These are phyloP conservation scores for Montifringilla adamsi DNA, from an alignment of 2,113 vertebrate genomes.

Conservation along the genomic window DNA sequence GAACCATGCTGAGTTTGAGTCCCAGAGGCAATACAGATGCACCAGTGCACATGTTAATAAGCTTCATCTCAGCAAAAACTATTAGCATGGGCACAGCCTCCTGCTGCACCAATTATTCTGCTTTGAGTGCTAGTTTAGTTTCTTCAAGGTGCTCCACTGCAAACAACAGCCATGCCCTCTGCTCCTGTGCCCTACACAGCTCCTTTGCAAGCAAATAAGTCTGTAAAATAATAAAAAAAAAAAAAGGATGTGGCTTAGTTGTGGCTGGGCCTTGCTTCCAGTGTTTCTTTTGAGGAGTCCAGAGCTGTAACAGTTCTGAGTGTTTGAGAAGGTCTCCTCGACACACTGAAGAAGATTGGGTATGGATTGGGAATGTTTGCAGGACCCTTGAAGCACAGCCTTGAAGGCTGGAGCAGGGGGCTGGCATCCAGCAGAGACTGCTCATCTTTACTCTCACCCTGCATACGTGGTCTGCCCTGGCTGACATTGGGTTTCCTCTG, in stretches of 20 bases:
- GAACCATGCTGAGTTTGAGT: slow-evolving; percentile 41
- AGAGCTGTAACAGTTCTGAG: neutral
- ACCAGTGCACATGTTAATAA: slow-evolving; percentile 68
- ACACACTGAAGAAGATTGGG: rapidly evolving
- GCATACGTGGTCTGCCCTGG: rapidly evolving
- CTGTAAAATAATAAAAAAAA: neutral
- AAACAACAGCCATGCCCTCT: neutral
- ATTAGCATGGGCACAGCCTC: slow-evolving; percentile 49
- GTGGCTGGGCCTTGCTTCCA: neutral
- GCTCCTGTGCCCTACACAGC: neutral
- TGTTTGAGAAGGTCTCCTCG: neutral
- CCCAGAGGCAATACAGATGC: slow-evolving; percentile 67
- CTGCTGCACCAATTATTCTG: slow-evolving; percentile 53
- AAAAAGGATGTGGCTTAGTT: neutral
- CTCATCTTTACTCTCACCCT: neutral
- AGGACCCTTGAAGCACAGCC: neutral
- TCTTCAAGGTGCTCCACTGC: slow-evolving; percentile 12
- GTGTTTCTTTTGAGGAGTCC: neutral
- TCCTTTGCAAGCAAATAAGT: neutral
- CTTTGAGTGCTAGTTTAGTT: neutral
- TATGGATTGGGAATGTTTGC: neutral
- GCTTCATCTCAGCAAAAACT: slow-evolving; percentile 63
- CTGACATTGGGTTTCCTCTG: rapidly evolving
- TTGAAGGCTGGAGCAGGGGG: neutral
- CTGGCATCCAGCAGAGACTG: neutral